A percentile compares a stretch with the other conserved stretches of the same genome.
phyloP scores from a whole-genome alignment of 2,113 vertebrate species.

The Mus pahari region DNA sequence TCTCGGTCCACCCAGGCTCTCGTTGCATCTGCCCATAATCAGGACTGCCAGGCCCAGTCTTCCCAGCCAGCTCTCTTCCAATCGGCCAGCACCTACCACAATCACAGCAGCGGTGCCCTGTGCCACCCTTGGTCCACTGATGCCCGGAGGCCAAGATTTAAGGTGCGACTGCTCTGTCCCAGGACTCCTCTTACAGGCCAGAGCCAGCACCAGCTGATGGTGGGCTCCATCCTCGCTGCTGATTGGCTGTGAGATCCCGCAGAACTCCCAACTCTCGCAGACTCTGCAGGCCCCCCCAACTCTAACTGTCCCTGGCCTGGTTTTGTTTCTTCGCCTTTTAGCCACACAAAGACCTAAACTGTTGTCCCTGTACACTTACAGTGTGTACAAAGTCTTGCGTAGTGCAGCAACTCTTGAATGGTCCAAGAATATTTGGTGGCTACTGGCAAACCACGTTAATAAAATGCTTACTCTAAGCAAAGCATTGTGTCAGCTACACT shows the following conservation, averaged over 20 bases:
- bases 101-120: background rate
- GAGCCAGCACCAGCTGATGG: background rate
- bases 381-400: background rate
- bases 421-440: background rate
- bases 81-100: background rate
- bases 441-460: background rate
- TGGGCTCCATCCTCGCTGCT: background rate
- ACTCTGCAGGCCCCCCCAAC: accelerated
- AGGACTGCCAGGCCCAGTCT: background rate
- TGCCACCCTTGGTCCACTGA: accelerated
- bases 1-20: background rate
- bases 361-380: background rate
- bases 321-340: background rate
- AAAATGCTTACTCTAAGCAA: background rate
- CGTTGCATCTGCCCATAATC: accelerated
- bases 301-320: accelerated
- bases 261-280: background rate
- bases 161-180: accelerated
- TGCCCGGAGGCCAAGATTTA: background rate
- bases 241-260: constrained; percentile 8
- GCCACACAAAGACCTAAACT: background rate
- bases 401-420: background rate
- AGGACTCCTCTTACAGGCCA: accelerated
- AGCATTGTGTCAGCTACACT: background rate
- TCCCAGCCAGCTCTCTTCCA: background rate